A percentile compares a stretch with the other conserved stretches of the same genome.
Conservation (phyloP, 2,888 invertebrate species). For the Diloba caeruleocephala region DNA sequence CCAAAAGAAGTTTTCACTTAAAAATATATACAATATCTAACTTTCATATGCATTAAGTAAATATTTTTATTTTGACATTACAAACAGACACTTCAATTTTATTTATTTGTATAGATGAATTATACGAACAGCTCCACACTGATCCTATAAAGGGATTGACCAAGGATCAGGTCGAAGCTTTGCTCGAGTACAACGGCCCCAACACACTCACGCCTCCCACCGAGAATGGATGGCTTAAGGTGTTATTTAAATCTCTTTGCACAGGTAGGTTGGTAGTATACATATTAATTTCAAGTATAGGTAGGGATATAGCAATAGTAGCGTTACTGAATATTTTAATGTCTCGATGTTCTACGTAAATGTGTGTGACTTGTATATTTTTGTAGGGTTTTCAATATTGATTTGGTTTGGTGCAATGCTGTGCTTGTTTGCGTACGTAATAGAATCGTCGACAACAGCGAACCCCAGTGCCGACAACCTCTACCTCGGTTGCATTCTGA, state of each 20-base stretch:
- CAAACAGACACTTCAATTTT: too few relatives aligned
- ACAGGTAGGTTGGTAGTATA: constrained; percentile 77
- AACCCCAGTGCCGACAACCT: constrained; percentile 97
- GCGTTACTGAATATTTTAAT: too few relatives aligned
- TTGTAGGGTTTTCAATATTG: constrained; percentile 93
- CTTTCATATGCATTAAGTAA: too few relatives aligned
- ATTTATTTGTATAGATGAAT: constrained; percentile 69
- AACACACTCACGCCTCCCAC: constrained; percentile 93
- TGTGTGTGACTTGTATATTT: too few relatives aligned
- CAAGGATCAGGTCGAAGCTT: constrained; percentile 86
- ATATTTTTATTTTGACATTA: too few relatives aligned
- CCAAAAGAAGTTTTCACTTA: too few relatives aligned
- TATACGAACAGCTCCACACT: constrained; percentile 70
- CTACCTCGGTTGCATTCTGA: constrained; percentile 97
- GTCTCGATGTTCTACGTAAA: too few relatives aligned
- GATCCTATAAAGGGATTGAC: constrained; percentile 89
- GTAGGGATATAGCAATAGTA: too few relatives aligned
- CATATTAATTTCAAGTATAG: background rate
- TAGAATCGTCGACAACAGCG: constrained; percentile 94
- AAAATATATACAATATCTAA: too few relatives aligned
- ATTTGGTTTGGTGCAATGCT: constrained; percentile 94
- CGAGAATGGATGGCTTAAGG: constrained; percentile 91
- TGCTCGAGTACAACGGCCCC: constrained; percentile 90
- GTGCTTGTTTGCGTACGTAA: constrained; percentile 89
- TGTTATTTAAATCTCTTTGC: constrained; percentile 84